Conservation (phyloP, 2,113 vertebrate genomes). For the Pardalotus punctatus region DNA sequence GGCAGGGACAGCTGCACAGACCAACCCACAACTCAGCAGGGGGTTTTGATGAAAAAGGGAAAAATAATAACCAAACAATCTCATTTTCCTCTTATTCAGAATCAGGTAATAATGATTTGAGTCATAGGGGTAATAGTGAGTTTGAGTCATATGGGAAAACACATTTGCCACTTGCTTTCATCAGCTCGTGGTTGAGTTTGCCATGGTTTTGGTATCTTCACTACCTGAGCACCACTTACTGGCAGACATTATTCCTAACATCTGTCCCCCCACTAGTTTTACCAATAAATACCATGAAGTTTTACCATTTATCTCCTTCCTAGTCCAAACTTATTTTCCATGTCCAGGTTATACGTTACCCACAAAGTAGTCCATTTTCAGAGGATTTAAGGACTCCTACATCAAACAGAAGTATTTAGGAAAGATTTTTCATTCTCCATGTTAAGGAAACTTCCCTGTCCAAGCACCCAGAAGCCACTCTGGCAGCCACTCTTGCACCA, state of each 20-base stretch:
- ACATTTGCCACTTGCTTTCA: not conserved
- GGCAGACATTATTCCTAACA: not conserved
- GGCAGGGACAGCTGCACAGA: not conserved
- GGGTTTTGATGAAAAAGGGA: not conserved
- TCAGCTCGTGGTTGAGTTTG: not conserved
- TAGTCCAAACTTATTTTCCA: not conserved
- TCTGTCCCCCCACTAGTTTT: not conserved
- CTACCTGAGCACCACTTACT: not conserved
- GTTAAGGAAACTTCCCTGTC: not conserved
- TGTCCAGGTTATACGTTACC: not conserved
- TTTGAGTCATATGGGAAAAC: not conserved
- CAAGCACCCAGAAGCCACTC: not conserved
- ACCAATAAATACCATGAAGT: not conserved
- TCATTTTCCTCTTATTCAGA: constrained; percentile 24
- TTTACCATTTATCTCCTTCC: not conserved
- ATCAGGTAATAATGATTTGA: constrained; percentile 9
- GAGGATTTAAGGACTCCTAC: not conserved
- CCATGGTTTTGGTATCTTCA: not conserved
- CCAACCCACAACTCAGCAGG: not conserved
- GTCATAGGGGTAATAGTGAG: not conserved
- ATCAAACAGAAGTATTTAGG: not conserved
- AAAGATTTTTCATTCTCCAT: not conserved
- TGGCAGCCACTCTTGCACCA: not conserved
- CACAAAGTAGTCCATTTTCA: not conserved
- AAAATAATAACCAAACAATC: not conserved